phyloP scores from a whole-genome alignment of 2,888 invertebrate species.

The Branchipolynoe longqiensis region DNA sequence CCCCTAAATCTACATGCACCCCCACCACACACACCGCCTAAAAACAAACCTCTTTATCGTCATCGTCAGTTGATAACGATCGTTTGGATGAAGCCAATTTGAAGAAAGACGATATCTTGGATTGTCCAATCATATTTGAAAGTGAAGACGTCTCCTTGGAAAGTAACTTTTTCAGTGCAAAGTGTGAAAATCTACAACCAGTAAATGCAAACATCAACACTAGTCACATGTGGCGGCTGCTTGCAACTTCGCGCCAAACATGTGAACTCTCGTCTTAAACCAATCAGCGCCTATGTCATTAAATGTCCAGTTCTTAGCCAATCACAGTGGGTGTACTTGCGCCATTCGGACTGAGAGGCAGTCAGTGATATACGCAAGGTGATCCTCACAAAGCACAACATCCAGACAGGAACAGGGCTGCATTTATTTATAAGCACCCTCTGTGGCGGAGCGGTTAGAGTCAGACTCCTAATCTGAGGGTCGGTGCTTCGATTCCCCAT shows the following conservation, averaged over 20 bases:
- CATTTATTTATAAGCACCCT: no score
- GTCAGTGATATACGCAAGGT: no score
- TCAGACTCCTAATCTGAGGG: no score
- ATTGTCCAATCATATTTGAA: constrained; percentile 44
- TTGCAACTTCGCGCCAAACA: constrained; percentile 48
- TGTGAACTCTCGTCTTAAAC: not conserved
- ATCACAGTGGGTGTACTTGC: no score
- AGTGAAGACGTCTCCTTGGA: not conserved
- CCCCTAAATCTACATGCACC: no score
- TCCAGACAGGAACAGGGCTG: no score
- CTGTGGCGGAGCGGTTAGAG: no score
- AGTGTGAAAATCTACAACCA: not conserved
- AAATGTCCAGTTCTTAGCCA: no score
- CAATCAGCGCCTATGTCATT: constrained; percentile 14
- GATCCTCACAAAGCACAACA: no score
- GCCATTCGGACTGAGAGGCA: no score
- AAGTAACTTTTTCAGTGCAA: not conserved
- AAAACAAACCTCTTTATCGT: constrained; percentile 6
- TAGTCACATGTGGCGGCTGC: not conserved
- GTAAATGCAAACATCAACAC: not conserved
- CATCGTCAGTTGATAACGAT: not conserved
- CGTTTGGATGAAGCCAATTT: constrained; percentile 10
- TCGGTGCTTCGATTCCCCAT: no score
- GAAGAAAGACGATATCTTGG: constrained; percentile 57
- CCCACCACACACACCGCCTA: no score